Evolutionary conservation across 2,113 vertebrate species (phyloP).

Genomic region (Apteryx mantelli): DNA sequence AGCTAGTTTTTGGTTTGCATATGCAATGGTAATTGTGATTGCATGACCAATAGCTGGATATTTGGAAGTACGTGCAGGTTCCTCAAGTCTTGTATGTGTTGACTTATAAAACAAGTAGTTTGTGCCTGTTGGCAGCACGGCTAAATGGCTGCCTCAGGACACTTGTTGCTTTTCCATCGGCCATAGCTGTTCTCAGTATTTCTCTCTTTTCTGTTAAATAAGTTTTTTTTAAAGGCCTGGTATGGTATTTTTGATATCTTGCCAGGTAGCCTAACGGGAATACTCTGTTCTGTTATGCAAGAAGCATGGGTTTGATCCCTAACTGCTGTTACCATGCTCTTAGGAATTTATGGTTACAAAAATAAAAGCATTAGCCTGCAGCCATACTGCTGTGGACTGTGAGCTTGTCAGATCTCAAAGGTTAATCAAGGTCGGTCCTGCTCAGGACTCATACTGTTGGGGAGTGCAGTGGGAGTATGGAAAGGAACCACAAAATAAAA

Average conservation of each 20-base stretch:
- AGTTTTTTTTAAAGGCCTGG: not conserved
- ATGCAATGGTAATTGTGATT: not conserved
- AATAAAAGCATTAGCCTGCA: constrained; percentile 56
- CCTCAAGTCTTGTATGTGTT: not conserved
- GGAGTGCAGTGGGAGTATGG: not conserved
- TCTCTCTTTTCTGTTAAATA: not conserved
- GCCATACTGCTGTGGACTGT: not conserved
- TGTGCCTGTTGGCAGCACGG: not conserved
- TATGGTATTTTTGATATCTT: constrained; percentile 31
- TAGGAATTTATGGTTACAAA: not conserved
- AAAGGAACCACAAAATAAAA: not conserved
- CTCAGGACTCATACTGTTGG: not conserved
- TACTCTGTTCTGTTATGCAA: not conserved
- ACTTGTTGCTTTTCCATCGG: not conserved
- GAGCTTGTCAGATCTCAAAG: not conserved
- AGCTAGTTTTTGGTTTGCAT: not conserved
- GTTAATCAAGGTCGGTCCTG: not conserved
- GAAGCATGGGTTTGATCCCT: constrained; percentile 33
- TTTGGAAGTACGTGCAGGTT: not conserved
- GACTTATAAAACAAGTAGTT: not conserved
- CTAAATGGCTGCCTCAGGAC: not conserved
- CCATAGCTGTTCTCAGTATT: not conserved
- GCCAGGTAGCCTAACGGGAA: not conserved
- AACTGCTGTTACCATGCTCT: not conserved
- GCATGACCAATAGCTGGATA: not conserved